phyloP scores from a whole-genome alignment of 2,113 vertebrate species.

The Strigops habroptila region DNA sequence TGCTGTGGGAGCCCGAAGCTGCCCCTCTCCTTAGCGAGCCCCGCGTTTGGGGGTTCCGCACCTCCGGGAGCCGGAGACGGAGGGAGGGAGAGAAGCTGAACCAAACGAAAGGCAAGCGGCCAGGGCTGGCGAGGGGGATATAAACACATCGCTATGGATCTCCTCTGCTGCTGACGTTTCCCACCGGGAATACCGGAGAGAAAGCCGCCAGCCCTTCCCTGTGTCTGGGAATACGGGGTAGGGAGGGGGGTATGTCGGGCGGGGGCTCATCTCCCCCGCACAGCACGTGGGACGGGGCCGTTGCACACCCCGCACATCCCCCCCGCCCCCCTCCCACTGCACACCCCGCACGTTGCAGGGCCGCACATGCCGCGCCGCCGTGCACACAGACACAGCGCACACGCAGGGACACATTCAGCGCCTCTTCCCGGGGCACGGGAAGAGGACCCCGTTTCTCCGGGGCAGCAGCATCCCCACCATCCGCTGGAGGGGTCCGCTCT shows the following conservation, averaged over 20 bases:
- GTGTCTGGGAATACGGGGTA: background rate
- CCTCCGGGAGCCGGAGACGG: background rate
- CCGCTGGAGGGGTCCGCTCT: background rate
- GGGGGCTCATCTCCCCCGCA: background rate
- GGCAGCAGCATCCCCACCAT: background rate
- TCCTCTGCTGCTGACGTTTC: background rate
- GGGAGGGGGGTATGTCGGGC: background rate
- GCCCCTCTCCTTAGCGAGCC: rapidly evolving
- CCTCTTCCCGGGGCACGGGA: background rate
- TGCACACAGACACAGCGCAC: background rate
- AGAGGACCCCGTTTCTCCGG: background rate
- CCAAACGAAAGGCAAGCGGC: background rate
- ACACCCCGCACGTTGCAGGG: conserved; percentile 4
- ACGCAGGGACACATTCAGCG: background rate
- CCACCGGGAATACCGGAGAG: background rate
- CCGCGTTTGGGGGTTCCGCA: background rate
- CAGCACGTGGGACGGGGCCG: background rate
- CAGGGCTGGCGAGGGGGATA: background rate
- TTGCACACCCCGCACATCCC: background rate
- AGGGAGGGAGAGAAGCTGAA: too few relatives aligned
- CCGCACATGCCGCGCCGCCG: background rate
- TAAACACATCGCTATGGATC: background rate
- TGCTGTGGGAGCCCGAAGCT: background rate
- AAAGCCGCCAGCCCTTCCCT: background rate
- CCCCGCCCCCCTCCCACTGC: background rate